Conservation (phyloP, 1,140 invertebrate genomes). For the Tribolium castaneum region DNA sequence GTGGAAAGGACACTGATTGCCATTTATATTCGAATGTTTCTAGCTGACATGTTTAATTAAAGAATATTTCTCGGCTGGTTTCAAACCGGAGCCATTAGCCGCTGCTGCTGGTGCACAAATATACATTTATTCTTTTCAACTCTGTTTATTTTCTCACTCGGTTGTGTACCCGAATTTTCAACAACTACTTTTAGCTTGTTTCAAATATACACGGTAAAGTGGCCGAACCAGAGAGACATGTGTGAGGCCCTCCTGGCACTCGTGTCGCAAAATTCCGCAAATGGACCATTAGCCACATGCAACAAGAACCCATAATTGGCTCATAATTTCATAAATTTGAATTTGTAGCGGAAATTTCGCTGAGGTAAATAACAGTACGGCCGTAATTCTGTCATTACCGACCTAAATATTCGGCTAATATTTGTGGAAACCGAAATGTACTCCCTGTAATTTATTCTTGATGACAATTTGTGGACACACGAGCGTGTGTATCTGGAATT, state of each 20-base stretch:
- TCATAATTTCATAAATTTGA: not conserved
- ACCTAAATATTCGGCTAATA: not conserved
- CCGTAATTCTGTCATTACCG: not conserved
- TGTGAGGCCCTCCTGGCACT: no score
- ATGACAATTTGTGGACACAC: not conserved
- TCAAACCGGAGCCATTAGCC: not conserved
- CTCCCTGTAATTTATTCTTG: not conserved
- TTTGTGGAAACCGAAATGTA: not conserved
- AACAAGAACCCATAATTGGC: not conserved
- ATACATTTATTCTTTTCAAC: constrained; percentile 16
- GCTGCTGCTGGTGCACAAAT: not conserved
- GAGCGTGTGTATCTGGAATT: not conserved
- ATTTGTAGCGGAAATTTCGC: not conserved
- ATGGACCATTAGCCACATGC: not conserved
- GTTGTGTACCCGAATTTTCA: not conserved
- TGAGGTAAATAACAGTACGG: not conserved
- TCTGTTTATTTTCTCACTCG: not conserved
- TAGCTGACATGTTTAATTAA: constrained; percentile 22
- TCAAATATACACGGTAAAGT: not conserved
- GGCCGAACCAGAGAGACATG: not conserved
- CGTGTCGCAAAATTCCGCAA: not conserved
- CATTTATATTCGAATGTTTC: constrained; percentile 1
- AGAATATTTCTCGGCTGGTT: not conserved
- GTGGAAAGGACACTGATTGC: constrained; percentile 29
- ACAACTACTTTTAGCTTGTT: constrained; percentile 9